Base-by-base conservation (phyloP, 2,113 vertebrate species). In the Cyanistes caeruleus region DNA sequence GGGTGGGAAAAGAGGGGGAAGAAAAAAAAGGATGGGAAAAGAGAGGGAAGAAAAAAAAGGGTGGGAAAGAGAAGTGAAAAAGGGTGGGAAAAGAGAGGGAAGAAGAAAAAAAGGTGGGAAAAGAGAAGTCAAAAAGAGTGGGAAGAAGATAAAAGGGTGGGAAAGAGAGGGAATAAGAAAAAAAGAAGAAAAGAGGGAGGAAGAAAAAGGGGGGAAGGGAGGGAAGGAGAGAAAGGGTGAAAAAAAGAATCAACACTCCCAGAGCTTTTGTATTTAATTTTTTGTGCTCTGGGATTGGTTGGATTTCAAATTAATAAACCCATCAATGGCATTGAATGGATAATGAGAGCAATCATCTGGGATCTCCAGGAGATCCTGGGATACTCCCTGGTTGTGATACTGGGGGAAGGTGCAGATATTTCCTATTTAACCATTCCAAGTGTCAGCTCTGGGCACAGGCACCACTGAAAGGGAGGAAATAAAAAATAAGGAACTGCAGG, bases 111-210 rank as follows among this genome's bases (percentile, higher is more conserved):
- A 8, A 11, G 39, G 39, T 39, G 39, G 39, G 39, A 39, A 39
- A 33, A 53, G 52, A 56, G 33, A 37, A 37, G 58, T 8, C 21
- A 20, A 28, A 62, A 28, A 9, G 12, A 16, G 11, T 8, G 12
- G 4, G 13, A 24, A 16, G 15, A 4, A 33, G 10, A 18, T 41
- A 9, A 11, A 21, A 22, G 15, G 4, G 8, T 5, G 5, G 8
- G 3, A 9, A 28, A 9, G 4, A 20, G 6, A 19, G 17, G 27
- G 13, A 27, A 25, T 30, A 21, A 4, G 15, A 9, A 35, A n/a
- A 6, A 48, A 27, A n/a, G 31, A 67, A 33, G 23, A 39, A 27
- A 24, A 13, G 5, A 13, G 17, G 18, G 33, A 35, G 10, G 7
- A 28, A 35, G 7, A 5, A 28, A 35, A 30, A 59, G 37, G 37